Base-by-base conservation (phyloP, 2,888 invertebrate genomes). In the Brassicogethes aeneus region DNA sequence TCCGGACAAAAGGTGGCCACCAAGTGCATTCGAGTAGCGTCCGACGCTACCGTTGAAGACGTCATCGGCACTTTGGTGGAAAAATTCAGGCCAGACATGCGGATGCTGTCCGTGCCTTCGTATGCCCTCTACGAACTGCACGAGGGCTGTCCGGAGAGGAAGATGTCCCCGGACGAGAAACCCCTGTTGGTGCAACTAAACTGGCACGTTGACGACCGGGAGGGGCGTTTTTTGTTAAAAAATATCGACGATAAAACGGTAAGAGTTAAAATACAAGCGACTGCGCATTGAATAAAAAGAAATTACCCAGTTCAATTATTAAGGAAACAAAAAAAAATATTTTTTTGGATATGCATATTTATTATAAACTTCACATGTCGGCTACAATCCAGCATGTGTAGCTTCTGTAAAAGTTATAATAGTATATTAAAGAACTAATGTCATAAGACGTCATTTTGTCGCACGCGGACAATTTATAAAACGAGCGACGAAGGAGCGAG, bases 1-100 rank as follows among this genome's bases (percentile, higher is more conserved):
- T 89, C 91, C 40, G 95, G 94, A 37, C 93, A 95, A 71, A 96
- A 96, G 73, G 94, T 97, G 45, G 93, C 96, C 40, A 99, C 99
- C 35, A 99, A 99, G 73, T 99, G 99, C 70, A 94, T 99, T 57
- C 82, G 97, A 41, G 97, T 99, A 37, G 90, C 96, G 37, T 94
- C 93, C 44, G 92, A 94, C 55, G 97, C 97, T 36, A 94, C 93
- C 32, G 91, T 95, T 48, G 82, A 85, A 66, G 94, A 94, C 66
- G 96, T 99, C 52, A 93, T 99, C 68, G 92, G 82, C 66, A 96
- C 94, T 5, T 76, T 99, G 51, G 91, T 99, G 56, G 97, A 97
- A 72, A 99, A 99, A 73, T 99, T 99, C 74, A 86, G 97, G 61
- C 97, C 99, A 14, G 99, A 99, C 72, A 94, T 99, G 93, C 80